phyloP scores from a whole-genome alignment of 2,888 invertebrate species.

The Xylocampa areola region DNA sequence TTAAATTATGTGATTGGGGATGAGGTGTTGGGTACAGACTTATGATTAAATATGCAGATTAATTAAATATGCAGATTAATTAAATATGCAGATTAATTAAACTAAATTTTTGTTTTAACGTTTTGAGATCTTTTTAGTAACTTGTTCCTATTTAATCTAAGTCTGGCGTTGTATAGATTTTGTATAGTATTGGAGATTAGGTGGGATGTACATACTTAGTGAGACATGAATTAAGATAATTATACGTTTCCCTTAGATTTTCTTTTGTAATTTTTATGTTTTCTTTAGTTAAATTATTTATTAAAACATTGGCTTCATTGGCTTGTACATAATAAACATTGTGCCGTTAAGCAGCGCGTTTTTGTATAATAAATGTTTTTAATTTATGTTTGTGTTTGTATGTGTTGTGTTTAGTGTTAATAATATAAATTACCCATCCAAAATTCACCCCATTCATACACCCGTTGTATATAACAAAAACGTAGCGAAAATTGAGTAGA shows the following conservation, averaged over 20 bases:
- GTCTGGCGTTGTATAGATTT: constrained; percentile 71
- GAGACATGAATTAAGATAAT: constrained; percentile 60
- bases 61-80: constrained; percentile 1
- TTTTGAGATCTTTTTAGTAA: constrained; percentile 51
- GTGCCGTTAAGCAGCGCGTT: constrained; percentile 68
- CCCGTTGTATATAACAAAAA: constrained; percentile 48
- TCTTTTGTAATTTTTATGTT: constrained; percentile 59
- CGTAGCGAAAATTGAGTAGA: constrained; percentile 30
- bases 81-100: constrained; percentile 11
- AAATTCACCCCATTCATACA: constrained; percentile 21
- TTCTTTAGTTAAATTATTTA: constrained; percentile 73
- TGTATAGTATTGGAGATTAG: constrained; percentile 63
- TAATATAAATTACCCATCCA: constrained; percentile 30
- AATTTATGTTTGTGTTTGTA: constrained; percentile 61
- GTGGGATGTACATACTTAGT: constrained; percentile 74
- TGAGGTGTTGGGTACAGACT: constrained; percentile 80
- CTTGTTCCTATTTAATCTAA: constrained; percentile 83
- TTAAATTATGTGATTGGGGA: constrained; percentile 85
- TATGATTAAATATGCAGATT: constrained; percentile 80
- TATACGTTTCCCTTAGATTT: constrained; percentile 59
- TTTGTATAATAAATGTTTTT: constrained; percentile 68
- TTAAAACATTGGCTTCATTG: constrained; percentile 74
- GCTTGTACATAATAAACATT: constrained; percentile 77
- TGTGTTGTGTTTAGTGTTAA: constrained; percentile 56
- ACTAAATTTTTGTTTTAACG: constrained; percentile 30